These are phyloP conservation scores for Venustaconcha ellipsiformis DNA, from an alignment of 1,140 invertebrate genomes.

Conservation along the genomic window DNA sequence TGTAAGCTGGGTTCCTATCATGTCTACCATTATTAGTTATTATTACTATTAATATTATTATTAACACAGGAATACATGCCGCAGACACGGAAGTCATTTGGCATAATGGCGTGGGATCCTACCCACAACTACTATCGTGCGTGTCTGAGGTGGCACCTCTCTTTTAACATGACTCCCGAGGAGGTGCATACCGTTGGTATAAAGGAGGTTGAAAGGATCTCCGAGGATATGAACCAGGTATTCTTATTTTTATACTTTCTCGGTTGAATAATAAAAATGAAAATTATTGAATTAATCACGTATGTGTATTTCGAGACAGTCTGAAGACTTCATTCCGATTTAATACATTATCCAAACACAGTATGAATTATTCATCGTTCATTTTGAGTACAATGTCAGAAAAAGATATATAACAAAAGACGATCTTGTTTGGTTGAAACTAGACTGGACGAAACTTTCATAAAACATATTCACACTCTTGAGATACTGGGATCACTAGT, in stretches of 20 bases:
- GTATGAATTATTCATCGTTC: too few species aligned
- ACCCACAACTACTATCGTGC: constrained; percentile 67
- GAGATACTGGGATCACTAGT: too few species aligned
- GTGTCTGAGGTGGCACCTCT: constrained; percentile 69
- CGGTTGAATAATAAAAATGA: not conserved
- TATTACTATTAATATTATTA: not conserved
- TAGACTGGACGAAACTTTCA: too few species aligned
- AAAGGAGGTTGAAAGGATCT: constrained; percentile 66
- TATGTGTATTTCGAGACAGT: too few species aligned
- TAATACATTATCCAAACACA: too few species aligned
- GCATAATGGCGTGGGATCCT: constrained; percentile 57
- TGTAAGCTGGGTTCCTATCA: too few species aligned
- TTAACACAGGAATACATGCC: constrained; percentile 55
- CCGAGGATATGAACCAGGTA: constrained; percentile 63
- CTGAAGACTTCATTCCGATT: too few species aligned
- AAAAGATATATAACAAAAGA: too few species aligned
- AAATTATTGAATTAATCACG: too few species aligned
- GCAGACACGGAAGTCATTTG: constrained; percentile 52
- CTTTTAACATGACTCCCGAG: constrained; percentile 59
- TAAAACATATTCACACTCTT: too few species aligned
- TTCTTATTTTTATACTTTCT: not conserved
- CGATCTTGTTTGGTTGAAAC: too few species aligned
- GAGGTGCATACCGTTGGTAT: constrained; percentile 68
- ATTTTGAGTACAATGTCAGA: too few species aligned
- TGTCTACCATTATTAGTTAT: not conserved